Percentiles rank a stretch among this genome's conserved stretches.
Conservation (phyloP, 1,140 invertebrate species). For the Drosophila chauvacae region DNA sequence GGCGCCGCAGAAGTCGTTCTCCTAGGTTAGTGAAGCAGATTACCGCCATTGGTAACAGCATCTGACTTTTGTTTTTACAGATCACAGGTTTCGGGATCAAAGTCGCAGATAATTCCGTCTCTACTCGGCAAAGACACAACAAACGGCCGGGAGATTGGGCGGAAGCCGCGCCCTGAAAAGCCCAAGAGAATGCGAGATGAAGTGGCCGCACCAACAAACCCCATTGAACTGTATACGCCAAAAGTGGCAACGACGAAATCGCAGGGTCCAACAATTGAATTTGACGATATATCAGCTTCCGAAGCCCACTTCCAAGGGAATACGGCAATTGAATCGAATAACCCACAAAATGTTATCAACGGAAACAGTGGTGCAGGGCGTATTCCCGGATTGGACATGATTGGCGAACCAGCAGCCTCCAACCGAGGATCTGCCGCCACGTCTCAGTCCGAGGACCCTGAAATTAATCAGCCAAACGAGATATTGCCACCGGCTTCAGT, state of each 20-base stretch:
- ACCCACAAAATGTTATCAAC: neutral
- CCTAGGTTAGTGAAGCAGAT: slow-evolving; percentile 29
- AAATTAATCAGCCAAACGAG: neutral
- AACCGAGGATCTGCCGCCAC: too few species aligned
- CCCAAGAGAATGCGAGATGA: neutral
- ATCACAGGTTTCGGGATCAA: neutral
- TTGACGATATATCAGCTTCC: neutral
- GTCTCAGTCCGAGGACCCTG: neutral
- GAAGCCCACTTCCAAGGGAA: neutral
- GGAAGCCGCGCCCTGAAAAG: neutral
- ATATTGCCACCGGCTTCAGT: neutral
- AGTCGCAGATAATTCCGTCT: neutral
- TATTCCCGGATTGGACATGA: neutral
- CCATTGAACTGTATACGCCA: slow-evolving; percentile 3
- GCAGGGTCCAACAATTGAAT: neutral
- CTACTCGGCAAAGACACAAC: slow-evolving; percentile 6
- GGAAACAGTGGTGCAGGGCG: neutral
- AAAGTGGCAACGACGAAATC: neutral
- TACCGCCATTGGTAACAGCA: slow-evolving; percentile 12
- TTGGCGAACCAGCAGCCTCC: neutral
- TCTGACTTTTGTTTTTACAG: slow-evolving; percentile 24
- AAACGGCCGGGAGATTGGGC: neutral
- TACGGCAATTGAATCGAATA: neutral
- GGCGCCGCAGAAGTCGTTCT: slow-evolving; percentile 34
- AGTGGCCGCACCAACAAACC: neutral